Evolutionary conservation across 2,888 invertebrate genomes (phyloP).

Genomic region (Drosophila formosana): DNA sequence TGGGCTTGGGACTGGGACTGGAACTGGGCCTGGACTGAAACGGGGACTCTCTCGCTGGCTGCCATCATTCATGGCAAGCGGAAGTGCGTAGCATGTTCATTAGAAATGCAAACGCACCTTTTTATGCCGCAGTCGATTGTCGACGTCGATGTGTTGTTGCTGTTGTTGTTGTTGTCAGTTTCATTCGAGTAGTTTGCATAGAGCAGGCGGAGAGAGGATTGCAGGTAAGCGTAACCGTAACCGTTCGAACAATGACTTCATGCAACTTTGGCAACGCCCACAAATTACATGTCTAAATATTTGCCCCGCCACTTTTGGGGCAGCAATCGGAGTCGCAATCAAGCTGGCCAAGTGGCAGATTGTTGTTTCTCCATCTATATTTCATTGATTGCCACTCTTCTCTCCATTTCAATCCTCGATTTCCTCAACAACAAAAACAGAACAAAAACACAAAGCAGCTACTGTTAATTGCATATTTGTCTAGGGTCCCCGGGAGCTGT

Average conservation of each 20-base stretch:
- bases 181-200: constrained; percentile 65
- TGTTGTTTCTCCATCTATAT: constrained; percentile 35
- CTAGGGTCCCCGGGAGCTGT: constrained; percentile 53
- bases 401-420: constrained; percentile 48
- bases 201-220: constrained; percentile 16
- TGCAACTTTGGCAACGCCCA: constrained; percentile 60
- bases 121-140: constrained; percentile 49
- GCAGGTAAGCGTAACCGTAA: constrained; percentile 10
- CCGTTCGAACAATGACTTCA: constrained; percentile 52
- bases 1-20: constrained; percentile 2
- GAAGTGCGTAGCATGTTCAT: constrained; percentile 83
- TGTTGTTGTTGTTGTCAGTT: constrained; percentile 51
- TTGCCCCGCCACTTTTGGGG: constrained; percentile 70
- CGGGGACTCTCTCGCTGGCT: constrained; percentile 6
- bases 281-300: constrained; percentile 77
- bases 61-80: constrained; percentile 78
- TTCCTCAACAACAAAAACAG: constrained; percentile 34
- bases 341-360: constrained; percentile 63
- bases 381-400: constrained; percentile 43
- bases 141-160: too few relatives aligned
- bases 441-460: constrained; percentile 31
- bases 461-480: constrained; percentile 81
- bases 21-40: constrained; percentile 17
- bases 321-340: constrained; percentile 44
- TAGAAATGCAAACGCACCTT: constrained; percentile 83